These are phyloP conservation scores for Oreotragus oreotragus DNA, from an alignment of 2,113 vertebrate species.

Conservation along the genomic window DNA sequence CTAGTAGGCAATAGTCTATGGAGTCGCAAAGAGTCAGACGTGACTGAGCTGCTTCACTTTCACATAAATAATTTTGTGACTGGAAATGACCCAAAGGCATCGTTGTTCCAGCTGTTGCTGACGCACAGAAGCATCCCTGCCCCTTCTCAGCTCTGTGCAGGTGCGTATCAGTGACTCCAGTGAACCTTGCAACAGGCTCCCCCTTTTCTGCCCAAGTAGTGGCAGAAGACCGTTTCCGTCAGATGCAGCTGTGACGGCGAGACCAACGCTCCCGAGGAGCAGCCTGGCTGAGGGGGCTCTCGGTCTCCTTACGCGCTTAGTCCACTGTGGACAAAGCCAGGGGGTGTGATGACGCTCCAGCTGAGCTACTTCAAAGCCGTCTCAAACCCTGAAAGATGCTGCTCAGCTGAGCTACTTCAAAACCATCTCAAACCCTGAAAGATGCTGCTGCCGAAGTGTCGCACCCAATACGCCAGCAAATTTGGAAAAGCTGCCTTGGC, in stretches of 20 bases:
- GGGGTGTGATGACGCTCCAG: not conserved
- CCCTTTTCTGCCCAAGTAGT: not conserved
- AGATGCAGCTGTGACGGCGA: accelerated
- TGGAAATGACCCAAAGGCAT: not conserved
- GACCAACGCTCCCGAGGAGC: not conserved
- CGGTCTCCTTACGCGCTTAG: not conserved
- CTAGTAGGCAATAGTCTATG: too few species aligned
- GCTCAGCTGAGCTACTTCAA: too few species aligned
- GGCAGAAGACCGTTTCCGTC: not conserved
- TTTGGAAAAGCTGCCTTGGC: not conserved
- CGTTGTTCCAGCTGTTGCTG: not conserved
- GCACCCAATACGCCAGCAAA: not conserved
- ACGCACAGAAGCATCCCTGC: not conserved
- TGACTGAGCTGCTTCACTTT: too few species aligned
- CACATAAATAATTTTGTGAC: not conserved
- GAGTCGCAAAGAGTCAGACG: accelerated
- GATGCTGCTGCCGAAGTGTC: not conserved
- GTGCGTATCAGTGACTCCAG: not conserved
- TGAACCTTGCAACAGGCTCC: not conserved
- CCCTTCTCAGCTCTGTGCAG: not conserved
- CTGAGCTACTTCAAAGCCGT: not conserved
- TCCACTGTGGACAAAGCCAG: not conserved
- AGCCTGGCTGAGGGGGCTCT: not conserved
- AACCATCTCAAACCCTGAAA: too few species aligned
- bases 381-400: not conserved